Conservation (phyloP, 92 coral and sea anemone species). For the Isaurus tuberculatus region DNA sequence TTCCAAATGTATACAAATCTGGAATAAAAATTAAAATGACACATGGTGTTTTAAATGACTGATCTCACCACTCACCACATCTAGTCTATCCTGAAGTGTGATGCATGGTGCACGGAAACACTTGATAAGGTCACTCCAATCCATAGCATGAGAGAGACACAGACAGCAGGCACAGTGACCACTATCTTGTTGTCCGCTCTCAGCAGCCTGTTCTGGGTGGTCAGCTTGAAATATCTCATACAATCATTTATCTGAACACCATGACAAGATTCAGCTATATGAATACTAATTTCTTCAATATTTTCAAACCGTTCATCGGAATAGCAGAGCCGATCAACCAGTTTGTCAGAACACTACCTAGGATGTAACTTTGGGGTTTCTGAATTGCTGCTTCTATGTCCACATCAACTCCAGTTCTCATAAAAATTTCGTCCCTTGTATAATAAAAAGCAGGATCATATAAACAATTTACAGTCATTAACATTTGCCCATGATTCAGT, state of each 20-base stretch:
- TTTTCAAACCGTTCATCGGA: no score
- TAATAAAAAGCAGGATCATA: no score
- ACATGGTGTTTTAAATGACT: not conserved
- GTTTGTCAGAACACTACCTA: constrained; percentile 19
- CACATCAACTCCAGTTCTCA: no score
- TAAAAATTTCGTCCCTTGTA: not conserved
- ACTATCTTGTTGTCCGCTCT: no score
- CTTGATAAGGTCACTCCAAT: no score
- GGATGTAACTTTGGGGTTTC: constrained; percentile 20
- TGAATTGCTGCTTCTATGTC: constrained; percentile 23
- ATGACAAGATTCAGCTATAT: constrained; percentile 9
- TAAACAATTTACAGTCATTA: constrained; percentile 19
- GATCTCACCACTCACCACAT: not conserved
- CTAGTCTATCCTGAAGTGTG: not conserved
- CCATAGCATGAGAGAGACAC: not conserved
- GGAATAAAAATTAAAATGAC: not conserved
- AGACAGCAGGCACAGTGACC: not conserved
- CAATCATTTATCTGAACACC: constrained; percentile 17
- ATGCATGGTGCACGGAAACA: constrained; percentile 4
- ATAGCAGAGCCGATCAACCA: no score
- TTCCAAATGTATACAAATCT: not conserved
- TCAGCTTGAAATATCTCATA: constrained; percentile 3
- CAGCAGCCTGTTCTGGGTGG: no score
- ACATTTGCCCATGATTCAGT: constrained; percentile 8
- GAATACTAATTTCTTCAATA: not conserved